These are phyloP conservation scores for Deroptyus accipitrinus DNA, from an alignment of 2,113 vertebrate genomes.

Conservation along the genomic window DNA sequence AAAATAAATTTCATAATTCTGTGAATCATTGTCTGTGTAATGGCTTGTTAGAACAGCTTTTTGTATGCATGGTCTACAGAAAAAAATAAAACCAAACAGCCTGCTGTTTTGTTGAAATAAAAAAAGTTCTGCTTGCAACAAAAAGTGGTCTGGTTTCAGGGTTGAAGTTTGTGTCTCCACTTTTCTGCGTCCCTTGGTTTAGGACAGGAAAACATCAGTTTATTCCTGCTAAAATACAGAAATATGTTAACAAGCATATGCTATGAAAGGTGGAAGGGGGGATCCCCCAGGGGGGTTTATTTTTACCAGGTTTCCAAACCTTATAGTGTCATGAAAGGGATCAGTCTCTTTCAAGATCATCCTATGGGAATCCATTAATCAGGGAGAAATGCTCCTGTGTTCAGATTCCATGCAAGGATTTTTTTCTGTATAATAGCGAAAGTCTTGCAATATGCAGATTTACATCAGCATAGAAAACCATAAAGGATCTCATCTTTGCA, in stretches of 20 bases:
- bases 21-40: neutral
- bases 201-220: neutral
- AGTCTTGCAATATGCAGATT: neutral
- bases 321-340: neutral
- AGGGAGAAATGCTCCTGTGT: fast-evolving
- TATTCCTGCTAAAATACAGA: neutral
- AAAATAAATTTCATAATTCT: neutral
- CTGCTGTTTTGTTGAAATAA: neutral
- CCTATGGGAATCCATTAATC: neutral
- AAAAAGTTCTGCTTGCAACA: neutral
- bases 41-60: neutral
- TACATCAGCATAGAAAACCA: neutral
- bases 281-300: neutral
- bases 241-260: neutral
- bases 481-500: neutral
- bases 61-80: neutral
- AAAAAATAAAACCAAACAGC: neutral
- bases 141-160: neutral
- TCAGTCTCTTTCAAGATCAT: neutral
- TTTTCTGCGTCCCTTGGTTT: neutral
- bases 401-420: neutral
- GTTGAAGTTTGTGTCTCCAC: neutral
- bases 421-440: neutral
- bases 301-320: neutral
- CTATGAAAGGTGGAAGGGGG: neutral